These are phyloP conservation scores for Cecidostiba fungosa DNA, from an alignment of 2,888 invertebrate genomes.

Conservation along the genomic window DNA sequence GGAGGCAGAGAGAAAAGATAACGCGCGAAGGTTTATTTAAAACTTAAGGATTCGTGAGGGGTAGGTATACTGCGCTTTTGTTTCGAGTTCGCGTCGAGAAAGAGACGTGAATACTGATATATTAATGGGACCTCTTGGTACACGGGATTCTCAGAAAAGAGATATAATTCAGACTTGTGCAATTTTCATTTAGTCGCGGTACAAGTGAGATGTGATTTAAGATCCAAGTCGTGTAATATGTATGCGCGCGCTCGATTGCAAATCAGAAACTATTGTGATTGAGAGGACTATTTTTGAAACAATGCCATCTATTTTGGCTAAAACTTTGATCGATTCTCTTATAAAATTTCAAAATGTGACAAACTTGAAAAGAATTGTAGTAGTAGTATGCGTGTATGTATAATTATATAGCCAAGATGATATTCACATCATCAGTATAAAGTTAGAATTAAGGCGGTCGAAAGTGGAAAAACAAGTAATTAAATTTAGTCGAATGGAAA, in stretches of 20 bases:
- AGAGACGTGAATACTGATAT: neutral
- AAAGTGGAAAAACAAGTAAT: neutral
- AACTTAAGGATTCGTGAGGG: neutral
- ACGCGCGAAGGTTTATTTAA: neutral
- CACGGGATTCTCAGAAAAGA: conserved; percentile 8
- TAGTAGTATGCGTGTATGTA: no score
- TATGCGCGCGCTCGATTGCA: neutral
- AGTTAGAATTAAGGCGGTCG: no score
- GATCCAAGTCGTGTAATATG: neutral
- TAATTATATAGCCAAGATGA: no score
- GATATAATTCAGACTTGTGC: conserved; percentile 11
- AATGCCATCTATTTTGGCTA: no score
- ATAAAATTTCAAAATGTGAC: no score
- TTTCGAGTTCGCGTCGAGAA: neutral
- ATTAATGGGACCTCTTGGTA: neutral
- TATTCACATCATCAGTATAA: no score
- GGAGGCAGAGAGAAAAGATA: neutral
- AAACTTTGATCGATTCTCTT: no score
- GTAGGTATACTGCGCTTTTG: neutral
- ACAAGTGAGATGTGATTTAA: neutral
- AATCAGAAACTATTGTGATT: no score
- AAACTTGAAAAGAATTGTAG: no score
- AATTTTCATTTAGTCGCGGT: conserved; percentile 17
- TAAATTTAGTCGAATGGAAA: neutral
- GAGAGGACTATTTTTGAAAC: no score